A percentile compares a stretch with the other conserved stretches of the same genome.
These are phyloP conservation scores for Gymnorhina tibicen DNA, from an alignment of 2,113 vertebrate genomes.

Conservation along the genomic window DNA sequence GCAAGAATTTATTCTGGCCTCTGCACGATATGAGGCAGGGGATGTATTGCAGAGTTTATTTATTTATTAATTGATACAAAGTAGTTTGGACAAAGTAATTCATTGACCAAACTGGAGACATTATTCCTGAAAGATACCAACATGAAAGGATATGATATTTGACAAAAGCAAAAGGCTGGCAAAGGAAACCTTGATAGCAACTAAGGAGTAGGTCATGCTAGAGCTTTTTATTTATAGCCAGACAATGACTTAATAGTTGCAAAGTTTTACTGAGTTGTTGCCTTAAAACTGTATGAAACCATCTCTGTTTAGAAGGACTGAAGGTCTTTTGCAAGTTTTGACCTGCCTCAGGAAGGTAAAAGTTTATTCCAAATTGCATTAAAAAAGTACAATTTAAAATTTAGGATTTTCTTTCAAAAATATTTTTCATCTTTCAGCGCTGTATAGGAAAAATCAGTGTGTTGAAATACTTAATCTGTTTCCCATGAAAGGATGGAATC, in stretches of 20 bases:
- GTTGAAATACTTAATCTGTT: not conserved
- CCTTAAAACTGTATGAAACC: not conserved
- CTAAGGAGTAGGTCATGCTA: not conserved
- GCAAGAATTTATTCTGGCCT: not conserved
- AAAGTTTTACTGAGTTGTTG: not conserved
- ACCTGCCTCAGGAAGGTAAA: not conserved
- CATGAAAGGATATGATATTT: not conserved
- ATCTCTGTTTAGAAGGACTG: not conserved
- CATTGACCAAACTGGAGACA: not conserved
- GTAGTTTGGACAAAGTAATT: not conserved
- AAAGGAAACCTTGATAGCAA: not conserved
- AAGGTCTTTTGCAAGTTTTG: not conserved
- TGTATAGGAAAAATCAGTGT: not conserved
- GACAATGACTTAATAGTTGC: not conserved
- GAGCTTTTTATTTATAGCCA: not conserved
- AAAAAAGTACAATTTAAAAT: not conserved
- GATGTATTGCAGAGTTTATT: not conserved
- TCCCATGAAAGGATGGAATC: not conserved
- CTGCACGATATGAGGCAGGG: not conserved
- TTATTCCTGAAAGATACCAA: not conserved
- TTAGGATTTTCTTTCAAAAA: not conserved
- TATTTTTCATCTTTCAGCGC: not conserved
- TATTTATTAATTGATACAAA: not conserved
- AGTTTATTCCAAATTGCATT: not conserved
- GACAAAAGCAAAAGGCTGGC: not conserved